These are phyloP conservation scores for Delphinapterus leucas DNA, from an alignment of 2,113 vertebrate genomes.

Conservation along the genomic window DNA sequence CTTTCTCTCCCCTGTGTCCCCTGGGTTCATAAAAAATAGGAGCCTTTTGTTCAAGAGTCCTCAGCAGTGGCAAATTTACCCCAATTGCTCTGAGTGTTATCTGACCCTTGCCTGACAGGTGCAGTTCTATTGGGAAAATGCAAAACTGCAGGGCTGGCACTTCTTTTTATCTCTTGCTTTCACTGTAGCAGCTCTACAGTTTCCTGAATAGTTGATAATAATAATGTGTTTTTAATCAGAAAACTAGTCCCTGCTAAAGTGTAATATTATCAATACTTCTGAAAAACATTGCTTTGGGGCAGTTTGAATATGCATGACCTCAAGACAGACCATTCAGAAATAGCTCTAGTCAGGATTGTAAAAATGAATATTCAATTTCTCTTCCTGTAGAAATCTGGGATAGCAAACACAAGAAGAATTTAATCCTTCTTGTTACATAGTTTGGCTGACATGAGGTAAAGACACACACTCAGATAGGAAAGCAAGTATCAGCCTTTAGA, in stretches of 20 bases:
- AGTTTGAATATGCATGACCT: background rate
- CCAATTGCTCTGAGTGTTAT: background rate
- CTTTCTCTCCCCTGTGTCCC: background rate
- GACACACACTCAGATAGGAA: background rate
- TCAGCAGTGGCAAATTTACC: background rate
- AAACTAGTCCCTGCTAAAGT: background rate
- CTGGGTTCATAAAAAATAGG: background rate
- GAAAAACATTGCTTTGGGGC: background rate
- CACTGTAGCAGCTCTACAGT: background rate
- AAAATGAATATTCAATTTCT: background rate
- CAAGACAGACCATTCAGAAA: background rate
- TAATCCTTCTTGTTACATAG: background rate
- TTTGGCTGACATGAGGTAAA: background rate
- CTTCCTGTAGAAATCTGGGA: background rate
- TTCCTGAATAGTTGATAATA: background rate
- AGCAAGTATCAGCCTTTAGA: background rate
- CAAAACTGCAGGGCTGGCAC: background rate
- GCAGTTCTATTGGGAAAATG: background rate
- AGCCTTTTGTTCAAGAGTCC: background rate
- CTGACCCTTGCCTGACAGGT: background rate
- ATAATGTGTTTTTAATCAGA: background rate
- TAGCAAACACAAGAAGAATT: background rate
- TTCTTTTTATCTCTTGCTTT: background rate
- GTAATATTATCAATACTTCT: background rate
- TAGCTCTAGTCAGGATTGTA: background rate